Evolutionary conservation across 1,140 invertebrate species (phyloP).

Genomic region (Contarinia nasturtii): DNA sequence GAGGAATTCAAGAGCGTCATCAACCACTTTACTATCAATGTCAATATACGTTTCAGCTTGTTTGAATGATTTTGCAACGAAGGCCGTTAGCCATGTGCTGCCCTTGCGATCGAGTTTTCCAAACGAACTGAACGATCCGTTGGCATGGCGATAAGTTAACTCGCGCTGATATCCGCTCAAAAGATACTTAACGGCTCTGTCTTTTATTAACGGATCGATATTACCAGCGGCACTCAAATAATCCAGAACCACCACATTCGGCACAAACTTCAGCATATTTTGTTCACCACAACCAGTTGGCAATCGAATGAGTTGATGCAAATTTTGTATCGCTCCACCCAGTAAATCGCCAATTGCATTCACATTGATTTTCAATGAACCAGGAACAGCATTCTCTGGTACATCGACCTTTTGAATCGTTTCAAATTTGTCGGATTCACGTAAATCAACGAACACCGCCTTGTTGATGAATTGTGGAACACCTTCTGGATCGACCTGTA

Average conservation of each 20-base stretch:
- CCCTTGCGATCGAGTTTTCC: constrained; percentile 51
- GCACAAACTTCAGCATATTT: constrained; percentile 85
- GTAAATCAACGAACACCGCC: constrained; percentile 54
- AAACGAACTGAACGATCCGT: constrained; percentile 93
- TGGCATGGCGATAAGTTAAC: constrained; percentile 68
- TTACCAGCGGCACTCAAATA: constrained; percentile 32
- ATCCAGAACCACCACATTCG: constrained; percentile 69
- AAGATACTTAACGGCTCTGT: constrained; percentile 53
- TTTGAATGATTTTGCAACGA: constrained; percentile 72
- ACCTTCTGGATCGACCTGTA: constrained; percentile 62
- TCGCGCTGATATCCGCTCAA: constrained; percentile 83
- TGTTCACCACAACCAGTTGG: constrained; percentile 88
- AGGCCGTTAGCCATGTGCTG: constrained; percentile 91
- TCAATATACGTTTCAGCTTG: constrained; percentile 63
- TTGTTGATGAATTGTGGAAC: constrained; percentile 57
- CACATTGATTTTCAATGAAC: constrained; percentile 50
- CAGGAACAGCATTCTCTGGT: constrained; percentile 46
- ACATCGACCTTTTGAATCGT: constrained; percentile 34
- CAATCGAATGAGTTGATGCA: constrained; percentile 58
- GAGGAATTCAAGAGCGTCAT: constrained; percentile 61
- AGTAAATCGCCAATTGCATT: constrained; percentile 49
- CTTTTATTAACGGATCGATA: constrained; percentile 26
- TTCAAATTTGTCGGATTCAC: constrained; percentile 26
- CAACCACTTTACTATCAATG: constrained; percentile 55
- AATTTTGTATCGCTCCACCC: constrained; percentile 51